Conservation (phyloP, 23 tunicate genomes). For the Ascidia mentula region DNA sequence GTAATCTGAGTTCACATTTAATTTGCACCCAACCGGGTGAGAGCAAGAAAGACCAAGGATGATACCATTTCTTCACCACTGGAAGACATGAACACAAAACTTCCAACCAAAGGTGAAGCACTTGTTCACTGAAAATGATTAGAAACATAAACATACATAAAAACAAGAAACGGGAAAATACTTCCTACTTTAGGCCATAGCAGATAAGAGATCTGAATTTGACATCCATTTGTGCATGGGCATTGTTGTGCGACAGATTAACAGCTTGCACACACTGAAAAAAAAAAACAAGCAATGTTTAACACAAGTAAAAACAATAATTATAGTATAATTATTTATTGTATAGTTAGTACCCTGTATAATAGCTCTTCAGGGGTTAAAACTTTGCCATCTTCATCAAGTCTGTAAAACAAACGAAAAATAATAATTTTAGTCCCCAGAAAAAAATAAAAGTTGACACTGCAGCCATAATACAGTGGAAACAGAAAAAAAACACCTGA, state of each 20-base stretch:
- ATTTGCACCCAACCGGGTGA: conserved; percentile 96
- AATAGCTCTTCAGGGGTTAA: conserved; percentile 87
- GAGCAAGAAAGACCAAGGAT: conserved; percentile 82
- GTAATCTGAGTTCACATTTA: conserved; percentile 73
- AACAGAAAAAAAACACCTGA: conserved; percentile 13
- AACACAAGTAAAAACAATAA: neutral
- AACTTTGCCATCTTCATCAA: conserved; percentile 94
- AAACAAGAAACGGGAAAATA: neutral
- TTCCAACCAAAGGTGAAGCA: conserved; percentile 87
- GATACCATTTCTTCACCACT: conserved; percentile 87
- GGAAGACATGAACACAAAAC: conserved; percentile 65
- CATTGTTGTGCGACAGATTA: conserved; percentile 85
- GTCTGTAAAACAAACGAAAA: conserved; percentile 35
- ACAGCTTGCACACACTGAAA: conserved; percentile 83
- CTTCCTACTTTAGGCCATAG: conserved; percentile 58
- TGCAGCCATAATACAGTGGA: neutral
- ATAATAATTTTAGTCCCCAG: too few species aligned
- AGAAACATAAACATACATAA: neutral
- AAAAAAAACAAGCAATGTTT: neutral
- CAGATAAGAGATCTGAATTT: conserved; percentile 80
- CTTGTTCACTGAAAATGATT: conserved; percentile 66
- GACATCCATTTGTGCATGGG: conserved; percentile 93
- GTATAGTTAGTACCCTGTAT: conserved; percentile 31
- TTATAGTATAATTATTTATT: neutral
- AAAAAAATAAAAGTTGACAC: too few species aligned